Base-by-base conservation (phyloP, 2,797 vertebrate genomes). In the Pangasius larnaudii region DNA sequence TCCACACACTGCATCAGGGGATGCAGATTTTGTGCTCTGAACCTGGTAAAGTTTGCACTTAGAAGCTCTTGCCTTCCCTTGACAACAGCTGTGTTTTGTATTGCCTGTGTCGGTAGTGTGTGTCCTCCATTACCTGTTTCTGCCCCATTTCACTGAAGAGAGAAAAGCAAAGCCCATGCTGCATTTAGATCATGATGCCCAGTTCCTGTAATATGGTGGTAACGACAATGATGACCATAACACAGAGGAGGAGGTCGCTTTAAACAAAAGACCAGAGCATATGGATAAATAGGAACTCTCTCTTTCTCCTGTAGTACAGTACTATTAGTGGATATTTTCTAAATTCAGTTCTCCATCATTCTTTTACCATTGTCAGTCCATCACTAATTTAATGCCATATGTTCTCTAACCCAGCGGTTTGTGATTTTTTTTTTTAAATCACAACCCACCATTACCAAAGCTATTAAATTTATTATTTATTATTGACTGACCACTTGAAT, bases 211-310 rank as follows among this genome's bases (percentile, higher is more conserved):
- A 88, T 78, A 85, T 88, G 84, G 85, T 85, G 65, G 92, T 94
- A 89, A 90, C 93, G 86, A 91, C 53, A 49, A 89, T 59, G 72
- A 94, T 59, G 49, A 71, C 63, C 61, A 91, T 91, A 93, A 93
- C 86, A 93, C 11, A 27, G 33, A 63, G 51, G 46, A 30, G 3
- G 49, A 27, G 67, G 27, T 36, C 3, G 0, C 33, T 89, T 94
- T 91, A 89, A 90, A 93, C 89, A 91, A 89, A 91, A 91, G 87
- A 88, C 10, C 3, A 3, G 19, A 14, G 24, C 22, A 74, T 74
- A 46, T 46, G 22, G 27, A 53, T 51, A 77, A 53, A 77, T 53
- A 53, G 6, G 14, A 16, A 18, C 27, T 51, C 49, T 77, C 24
- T 14, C 16, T 14, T 75, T 27, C 16, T 72, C 8, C 69, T 46